Conservation (phyloP, 1,140 invertebrate genomes). For the Drosophila watanabei region DNA sequence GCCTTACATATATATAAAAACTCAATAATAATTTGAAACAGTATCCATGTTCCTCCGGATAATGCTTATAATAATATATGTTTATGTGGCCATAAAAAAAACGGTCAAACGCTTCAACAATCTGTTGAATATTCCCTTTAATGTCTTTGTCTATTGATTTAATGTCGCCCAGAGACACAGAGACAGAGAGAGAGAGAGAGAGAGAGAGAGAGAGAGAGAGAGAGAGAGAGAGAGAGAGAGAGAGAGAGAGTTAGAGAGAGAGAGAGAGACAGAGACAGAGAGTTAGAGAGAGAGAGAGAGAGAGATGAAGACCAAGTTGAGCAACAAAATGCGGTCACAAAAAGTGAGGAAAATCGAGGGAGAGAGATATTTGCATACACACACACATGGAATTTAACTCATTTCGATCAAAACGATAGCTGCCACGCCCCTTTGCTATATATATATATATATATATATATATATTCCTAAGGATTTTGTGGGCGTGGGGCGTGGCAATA, state of each 20-base stretch:
- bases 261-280: not conserved
- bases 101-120: slow-evolving; percentile 23
- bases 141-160: slow-evolving; percentile 47
- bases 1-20: not conserved
- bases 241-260: too few species aligned
- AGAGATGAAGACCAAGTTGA: not conserved
- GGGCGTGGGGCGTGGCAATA: slow-evolving; percentile 45
- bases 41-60: slow-evolving; percentile 3
- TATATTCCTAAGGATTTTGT: slow-evolving; percentile 6
- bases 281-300: too few species aligned
- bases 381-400: slow-evolving; percentile 44
- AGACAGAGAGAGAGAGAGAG: not conserved
- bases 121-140: slow-evolving; percentile 45
- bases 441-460: not conserved
- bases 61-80: slow-evolving; percentile 19
- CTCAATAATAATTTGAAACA: slow-evolving; percentile 6
- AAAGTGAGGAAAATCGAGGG: not conserved
- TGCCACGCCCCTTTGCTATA: slow-evolving; percentile 5
- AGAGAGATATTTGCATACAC: slow-evolving; percentile 38
- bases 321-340: slow-evolving; percentile 33
- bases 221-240: not conserved
- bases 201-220: too few species aligned
- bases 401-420: slow-evolving; percentile 49
- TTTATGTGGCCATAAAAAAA: slow-evolving; percentile 27
- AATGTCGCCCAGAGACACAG: slow-evolving; percentile 21